Evolutionary conservation across 1,140 invertebrate species (phyloP), one percentile per base, ranked within the genome.

Genomic region (Arctopsyche grandis): DNA sequence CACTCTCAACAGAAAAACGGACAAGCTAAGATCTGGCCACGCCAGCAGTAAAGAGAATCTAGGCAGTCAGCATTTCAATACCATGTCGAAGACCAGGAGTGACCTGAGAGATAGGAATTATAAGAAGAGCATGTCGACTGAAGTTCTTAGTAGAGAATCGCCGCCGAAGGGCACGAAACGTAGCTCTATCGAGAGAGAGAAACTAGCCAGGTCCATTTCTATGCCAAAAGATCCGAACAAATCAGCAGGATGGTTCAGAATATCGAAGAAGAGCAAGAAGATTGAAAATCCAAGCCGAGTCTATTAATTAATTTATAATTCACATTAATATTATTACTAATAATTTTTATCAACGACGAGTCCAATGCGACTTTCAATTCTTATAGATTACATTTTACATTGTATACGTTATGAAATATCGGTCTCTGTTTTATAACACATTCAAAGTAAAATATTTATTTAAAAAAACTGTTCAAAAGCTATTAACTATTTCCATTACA

Each of bases 191-290:
- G 87, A 88, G 5, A 79, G 85, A 12, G 87, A 89, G 16, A 82
- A 85, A 71, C 81, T 91, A 3, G 88, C 89, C 0, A 87, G 92
- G 80, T 93, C 92, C 0, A 90, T 91, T 43, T 93, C 92, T 0
- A 92, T 93, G 88, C 92, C 92, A 77, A 91, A 91, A 81, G 91
- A 93, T 83, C 89, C 90, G 74, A 91, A 91, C 84, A 92, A 93
- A 83, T 91, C 91, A 75, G 91, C 92, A 38, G 92, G 92, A 77
- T 93, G 92, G 92, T 93, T 93, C 83, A 93, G 92, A 84, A 86
- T 91, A 80, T 86, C 85, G 0, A 90, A 88, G 80, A 90, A 90
- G 84, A 91, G 88, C 85, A 92, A 92, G 82, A 91, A 91, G 83
- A 90, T 88, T 16, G 85, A 88, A 80, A 84, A 85, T 19, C 87